These are phyloP conservation scores for Redunca redunca DNA, from an alignment of 2,113 vertebrate genomes.

Conservation along the genomic window DNA sequence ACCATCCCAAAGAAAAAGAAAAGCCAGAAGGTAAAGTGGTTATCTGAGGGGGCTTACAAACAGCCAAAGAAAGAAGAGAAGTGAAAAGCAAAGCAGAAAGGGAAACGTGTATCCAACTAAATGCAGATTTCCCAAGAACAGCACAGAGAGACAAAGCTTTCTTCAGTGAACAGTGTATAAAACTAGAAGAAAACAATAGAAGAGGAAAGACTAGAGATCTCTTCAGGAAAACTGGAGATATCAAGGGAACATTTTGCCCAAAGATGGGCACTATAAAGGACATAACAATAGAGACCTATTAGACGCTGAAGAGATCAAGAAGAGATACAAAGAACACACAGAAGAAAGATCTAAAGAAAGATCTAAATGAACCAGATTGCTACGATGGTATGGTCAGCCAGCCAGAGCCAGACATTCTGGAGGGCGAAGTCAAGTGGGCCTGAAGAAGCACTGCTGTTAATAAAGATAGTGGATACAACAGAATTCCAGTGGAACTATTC, in stretches of 20 bases:
- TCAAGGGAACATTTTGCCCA: neutral
- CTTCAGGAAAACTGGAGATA: neutral
- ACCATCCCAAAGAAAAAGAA: neutral
- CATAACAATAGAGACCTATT: neutral
- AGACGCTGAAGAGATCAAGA: neutral
- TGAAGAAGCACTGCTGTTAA: neutral
- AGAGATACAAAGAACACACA: neutral
- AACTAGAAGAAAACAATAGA: neutral
- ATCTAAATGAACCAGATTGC: neutral
- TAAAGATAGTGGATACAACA: neutral
- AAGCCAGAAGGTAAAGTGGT: neutral
- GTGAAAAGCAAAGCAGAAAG: neutral
- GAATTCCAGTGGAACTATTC: neutral
- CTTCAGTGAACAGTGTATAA: neutral
- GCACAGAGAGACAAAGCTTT: neutral
- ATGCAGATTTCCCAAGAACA: neutral
- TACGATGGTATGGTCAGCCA: neutral
- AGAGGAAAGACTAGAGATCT: neutral
- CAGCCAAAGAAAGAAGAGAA: neutral
- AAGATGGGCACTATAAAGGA: neutral
- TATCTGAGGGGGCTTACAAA: neutral
- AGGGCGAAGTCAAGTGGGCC: rapidly evolving
- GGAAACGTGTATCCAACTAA: neutral
- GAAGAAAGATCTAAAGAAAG: neutral
- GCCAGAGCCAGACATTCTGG: neutral